Conservation (phyloP, 2,888 invertebrate genomes). For the Xanthorhoe spadicearia region DNA sequence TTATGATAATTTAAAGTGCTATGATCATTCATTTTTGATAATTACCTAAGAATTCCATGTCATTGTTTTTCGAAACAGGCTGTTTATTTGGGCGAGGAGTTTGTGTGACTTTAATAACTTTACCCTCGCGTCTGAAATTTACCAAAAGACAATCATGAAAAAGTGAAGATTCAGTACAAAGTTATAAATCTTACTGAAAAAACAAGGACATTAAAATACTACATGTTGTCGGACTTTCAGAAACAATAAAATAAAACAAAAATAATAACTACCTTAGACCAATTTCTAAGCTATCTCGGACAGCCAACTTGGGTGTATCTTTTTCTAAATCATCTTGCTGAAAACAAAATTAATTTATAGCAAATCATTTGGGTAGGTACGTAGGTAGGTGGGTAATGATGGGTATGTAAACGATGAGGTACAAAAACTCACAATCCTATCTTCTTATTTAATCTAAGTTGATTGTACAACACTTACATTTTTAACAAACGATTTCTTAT, state of each 20-base stretch:
- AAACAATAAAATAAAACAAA: constrained; percentile 31
- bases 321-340: constrained; percentile 52
- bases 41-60: constrained; percentile 44
- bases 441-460: no score
- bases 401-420: not conserved
- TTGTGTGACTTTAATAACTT: constrained; percentile 38
- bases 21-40: no score
- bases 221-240: not conserved
- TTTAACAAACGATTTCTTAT: constrained; percentile 2
- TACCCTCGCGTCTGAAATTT: constrained; percentile 49
- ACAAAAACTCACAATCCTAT: no score
- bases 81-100: constrained; percentile 29
- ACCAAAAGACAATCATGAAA: not conserved
- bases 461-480: constrained; percentile 24
- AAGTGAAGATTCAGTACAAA: no score
- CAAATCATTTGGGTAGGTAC: no score
- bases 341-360: constrained; percentile 50
- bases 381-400: no score
- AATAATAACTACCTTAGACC: constrained; percentile 63
- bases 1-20: no score
- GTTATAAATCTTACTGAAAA: not conserved
- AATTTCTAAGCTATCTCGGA: constrained; percentile 73
- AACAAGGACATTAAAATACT: not conserved
- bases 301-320: constrained; percentile 53
- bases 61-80: constrained; percentile 22